Evolutionary conservation across 1,140 invertebrate genomes (phyloP), one percentile per base, ranked within the genome.

Genomic region (Panagrolaimus sp.): DNA sequence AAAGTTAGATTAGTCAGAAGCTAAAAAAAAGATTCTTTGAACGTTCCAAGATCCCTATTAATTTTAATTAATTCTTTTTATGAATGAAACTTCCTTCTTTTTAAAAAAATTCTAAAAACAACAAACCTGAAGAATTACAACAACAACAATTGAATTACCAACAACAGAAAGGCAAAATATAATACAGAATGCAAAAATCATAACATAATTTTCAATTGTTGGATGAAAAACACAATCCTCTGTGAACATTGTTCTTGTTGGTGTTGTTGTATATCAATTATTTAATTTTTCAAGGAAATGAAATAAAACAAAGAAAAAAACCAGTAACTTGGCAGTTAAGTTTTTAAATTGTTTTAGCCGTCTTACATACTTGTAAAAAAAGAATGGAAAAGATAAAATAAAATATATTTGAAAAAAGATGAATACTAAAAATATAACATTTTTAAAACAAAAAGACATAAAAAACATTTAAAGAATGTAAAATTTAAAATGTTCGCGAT

Each of bases 121-220:
- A 38, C 31, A 38, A 38, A 77, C 74, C 74, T 78, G 77, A 44
- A 77, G 57, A 62, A 77, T 77, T 23, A 78, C 77, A 11, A 78
- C 69, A n/a, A 77, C 74, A 46, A 77, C 75, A 31, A 77, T 65
- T 5, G 75, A 78, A 67, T 77, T 77, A 4, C 75, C 75, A 31
- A 77, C 53, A 25, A 77, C 75, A 5, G 77, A 78, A 44, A 77
- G 70, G 69, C 71, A 71, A 53, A 71, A 72, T 16, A 72, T 71
- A 27, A 38, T 63, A 68, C 62, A 72, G 65, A 72, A 72, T 3
- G 71, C 63, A 20, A 70, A 43, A 38, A 76, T 78, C 74, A 76
- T 76, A 7, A 77, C 64, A 67, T 76, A 76, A 64, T 76, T 76
- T 31, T 76, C 72, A n/a, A 70, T 13, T 14, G 72, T 75, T 4